Conservation (phyloP, 1,140 invertebrate species). For the Hypothenemus hampei region DNA sequence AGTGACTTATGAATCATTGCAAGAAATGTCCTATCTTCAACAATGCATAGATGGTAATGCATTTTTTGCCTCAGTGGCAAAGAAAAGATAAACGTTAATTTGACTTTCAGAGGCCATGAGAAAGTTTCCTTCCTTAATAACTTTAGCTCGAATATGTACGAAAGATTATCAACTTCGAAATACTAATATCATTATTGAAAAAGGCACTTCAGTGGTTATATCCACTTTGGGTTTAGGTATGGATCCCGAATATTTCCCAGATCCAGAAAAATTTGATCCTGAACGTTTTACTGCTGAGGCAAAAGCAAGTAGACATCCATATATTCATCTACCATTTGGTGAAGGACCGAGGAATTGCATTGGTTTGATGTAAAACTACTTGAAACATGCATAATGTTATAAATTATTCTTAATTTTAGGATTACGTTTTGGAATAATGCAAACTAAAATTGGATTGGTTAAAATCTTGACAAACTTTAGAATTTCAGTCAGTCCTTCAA, state of each 20-base stretch:
- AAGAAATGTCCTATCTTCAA: constrained; percentile 54
- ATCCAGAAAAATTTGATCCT: constrained; percentile 51
- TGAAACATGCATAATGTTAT: not conserved
- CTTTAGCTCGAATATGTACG: constrained; percentile 50
- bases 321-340: constrained; percentile 51
- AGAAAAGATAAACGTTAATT: not conserved
- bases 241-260: constrained; percentile 50
- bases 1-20: constrained; percentile 54
- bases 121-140: constrained; percentile 56
- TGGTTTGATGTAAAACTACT: constrained; percentile 39
- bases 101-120: constrained; percentile 50
- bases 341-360: constrained; percentile 52
- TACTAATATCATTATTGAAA: constrained; percentile 44
- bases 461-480: constrained; percentile 35
- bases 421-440: constrained; percentile 41
- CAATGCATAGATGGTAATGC: constrained; percentile 48
- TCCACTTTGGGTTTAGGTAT: constrained; percentile 42
- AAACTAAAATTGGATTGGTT: constrained; percentile 39
- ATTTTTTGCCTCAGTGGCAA: not conserved
- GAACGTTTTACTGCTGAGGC: constrained; percentile 46
- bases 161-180: constrained; percentile 44
- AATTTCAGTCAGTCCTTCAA: constrained; percentile 26
- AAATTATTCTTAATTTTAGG: constrained; percentile 31
- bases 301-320: constrained; percentile 35
- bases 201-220: constrained; percentile 44